Percentiles rank a stretch among this genome's conserved stretches.
phyloP scores from a whole-genome alignment of 23 tunicate genomes.

The Halocynthia aurantium region DNA sequence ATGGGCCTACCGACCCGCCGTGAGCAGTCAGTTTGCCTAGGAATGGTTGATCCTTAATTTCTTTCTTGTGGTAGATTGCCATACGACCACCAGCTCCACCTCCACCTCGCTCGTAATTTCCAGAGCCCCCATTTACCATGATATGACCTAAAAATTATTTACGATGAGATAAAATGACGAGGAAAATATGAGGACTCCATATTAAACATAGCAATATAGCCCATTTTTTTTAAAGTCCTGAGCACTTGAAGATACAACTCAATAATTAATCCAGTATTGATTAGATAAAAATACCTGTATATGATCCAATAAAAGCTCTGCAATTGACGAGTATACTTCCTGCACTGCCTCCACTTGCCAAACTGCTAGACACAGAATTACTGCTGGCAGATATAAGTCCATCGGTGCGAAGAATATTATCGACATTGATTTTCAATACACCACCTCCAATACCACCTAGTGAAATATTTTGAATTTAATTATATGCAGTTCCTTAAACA shows the following conservation, averaged over 20 bases:
- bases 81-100: slow-evolving; percentile 30
- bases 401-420: slow-evolving; percentile 10
- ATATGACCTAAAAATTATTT: slow-evolving; percentile 5
- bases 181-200: no score
- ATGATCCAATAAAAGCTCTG: slow-evolving; percentile 10
- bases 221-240: background rate
- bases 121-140: slow-evolving; percentile 23
- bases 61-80: slow-evolving; percentile 8
- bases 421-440: background rate
- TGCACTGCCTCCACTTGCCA: slow-evolving; percentile 26
- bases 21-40: slow-evolving; percentile 15
- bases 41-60: slow-evolving; percentile 9
- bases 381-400: slow-evolving; percentile 25
- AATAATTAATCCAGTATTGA: background rate
- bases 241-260: no score
- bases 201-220: no score
- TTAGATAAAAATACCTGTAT: slow-evolving; percentile 11
- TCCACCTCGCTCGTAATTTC: slow-evolving; percentile 21
- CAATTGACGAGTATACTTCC: slow-evolving; percentile 25
- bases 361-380: background rate
- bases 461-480: no score
- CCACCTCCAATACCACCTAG: slow-evolving; percentile 27
- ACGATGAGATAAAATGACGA: no score
- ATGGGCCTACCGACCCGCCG: slow-evolving; percentile 22
- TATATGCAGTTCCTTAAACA: no score